Conservation (phyloP, 2,797 vertebrate genomes). For the Chaunax sp. region DNA sequence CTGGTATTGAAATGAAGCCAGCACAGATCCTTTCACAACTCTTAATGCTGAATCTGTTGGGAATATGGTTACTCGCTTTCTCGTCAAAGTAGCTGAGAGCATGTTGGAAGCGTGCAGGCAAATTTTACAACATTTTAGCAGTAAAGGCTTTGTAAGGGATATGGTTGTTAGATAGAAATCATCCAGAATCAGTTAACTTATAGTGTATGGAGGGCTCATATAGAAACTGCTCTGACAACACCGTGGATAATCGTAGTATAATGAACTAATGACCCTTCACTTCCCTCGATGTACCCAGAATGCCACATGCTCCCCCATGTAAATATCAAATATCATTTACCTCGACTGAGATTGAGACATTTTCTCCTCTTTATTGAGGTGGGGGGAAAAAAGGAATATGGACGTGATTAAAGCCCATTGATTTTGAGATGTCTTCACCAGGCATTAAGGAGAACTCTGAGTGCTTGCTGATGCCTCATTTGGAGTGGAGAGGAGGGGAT, state of each 20-base stretch:
- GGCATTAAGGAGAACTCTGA: conserved; percentile 53
- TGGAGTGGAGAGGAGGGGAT: conserved; percentile 61
- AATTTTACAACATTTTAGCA: background rate
- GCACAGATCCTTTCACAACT: background rate
- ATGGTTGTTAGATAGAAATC: background rate
- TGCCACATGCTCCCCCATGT: conserved; percentile 20
- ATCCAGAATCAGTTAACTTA: background rate
- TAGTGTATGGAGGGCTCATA: background rate
- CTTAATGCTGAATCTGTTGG: too few species aligned
- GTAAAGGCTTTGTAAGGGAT: background rate
- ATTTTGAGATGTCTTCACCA: conserved; percentile 68
- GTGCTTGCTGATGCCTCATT: conserved; percentile 61
- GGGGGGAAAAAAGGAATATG: conserved; percentile 48
- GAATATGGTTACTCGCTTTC: too few species aligned
- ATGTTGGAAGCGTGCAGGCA: background rate
- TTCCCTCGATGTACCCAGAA: conserved; percentile 19
- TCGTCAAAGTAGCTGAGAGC: background rate
- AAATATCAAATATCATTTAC: conserved; percentile 37
- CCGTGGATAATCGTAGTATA: conserved; percentile 16
- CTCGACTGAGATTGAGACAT: conserved; percentile 52
- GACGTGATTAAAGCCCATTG: conserved; percentile 71
- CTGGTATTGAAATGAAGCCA: background rate
- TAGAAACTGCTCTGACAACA: conserved; percentile 6
- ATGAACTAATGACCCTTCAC: conserved; percentile 47
- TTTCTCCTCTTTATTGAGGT: conserved; percentile 54